Evolutionary conservation across 2,797 vertebrate genomes (phyloP), one percentile per base, ranked within the genome.

Genomic region (Falco cherrug): DNA sequence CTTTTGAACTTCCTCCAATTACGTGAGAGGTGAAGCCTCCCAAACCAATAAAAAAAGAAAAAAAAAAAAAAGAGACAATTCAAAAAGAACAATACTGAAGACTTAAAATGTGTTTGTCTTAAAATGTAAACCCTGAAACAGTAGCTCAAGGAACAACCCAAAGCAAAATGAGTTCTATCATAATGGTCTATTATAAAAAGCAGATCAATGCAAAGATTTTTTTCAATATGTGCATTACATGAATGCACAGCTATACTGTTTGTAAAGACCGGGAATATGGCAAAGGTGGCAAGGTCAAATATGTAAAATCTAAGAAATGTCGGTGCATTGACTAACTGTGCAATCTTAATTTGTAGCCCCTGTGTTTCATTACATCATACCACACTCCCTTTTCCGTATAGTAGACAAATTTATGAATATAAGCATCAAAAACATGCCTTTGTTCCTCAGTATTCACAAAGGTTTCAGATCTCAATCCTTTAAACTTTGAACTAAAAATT

Each of bases 1-100:
- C 43, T 95, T 87, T 74, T 83, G 75, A 89, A 84, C 43, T 21
- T 63, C 78, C 18, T 92, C 89, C 86, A 93, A 79, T 45, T 84
- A 75, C 86, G 2, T 9, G 29, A 86, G 56, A 87, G 60, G 56
- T 50, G n/a, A 87, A 87, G 43, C 25, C 41, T 89, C 37, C 20
- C 43, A 70, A 61, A 60, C 9, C 60, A 83, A 60, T 37, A 41
- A 37, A 65, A 15, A 11, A 25, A 28, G 18, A 28, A 37, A 13
- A 71, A 13, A 68, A 68, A 33, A 37, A 53, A 48, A 13, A 71
- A 11, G 65, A 33, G 1, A 15, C 24, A 48, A 81, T 54, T 90
- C 35, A 11, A 9, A 56, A 76, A 79, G 33, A 82, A n/a, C 15
- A 25, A 45, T 5, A 18, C 0, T 16, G 29, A 82, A 73, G 45